phyloP scores from a whole-genome alignment of 2,888 invertebrate genomes.

The Serripes groenlandicus region DNA sequence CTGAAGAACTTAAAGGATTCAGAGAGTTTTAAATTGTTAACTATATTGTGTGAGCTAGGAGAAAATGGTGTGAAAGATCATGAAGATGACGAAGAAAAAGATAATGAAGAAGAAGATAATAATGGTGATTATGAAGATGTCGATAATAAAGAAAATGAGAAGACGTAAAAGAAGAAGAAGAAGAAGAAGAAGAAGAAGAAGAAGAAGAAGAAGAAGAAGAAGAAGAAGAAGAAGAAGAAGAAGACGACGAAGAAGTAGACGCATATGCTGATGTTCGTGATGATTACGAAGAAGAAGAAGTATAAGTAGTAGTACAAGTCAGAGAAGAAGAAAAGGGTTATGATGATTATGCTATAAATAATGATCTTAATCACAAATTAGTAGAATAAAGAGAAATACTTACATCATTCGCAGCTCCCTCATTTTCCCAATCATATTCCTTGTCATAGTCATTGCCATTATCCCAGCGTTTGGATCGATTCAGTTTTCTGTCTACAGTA shows the following conservation, averaged over 20 bases:
- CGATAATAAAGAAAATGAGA: not conserved
- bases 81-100: too few species aligned
- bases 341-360: not conserved
- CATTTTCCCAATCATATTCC: constrained; percentile 62
- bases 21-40: too few species aligned
- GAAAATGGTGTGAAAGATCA: too few species aligned
- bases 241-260: not conserved
- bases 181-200: not conserved
- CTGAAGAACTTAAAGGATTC: too few species aligned
- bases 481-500: not conserved
- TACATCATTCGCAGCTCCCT: constrained; percentile 53
- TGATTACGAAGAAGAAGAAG: not conserved
- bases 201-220: constrained; percentile 12
- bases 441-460: constrained; percentile 54
- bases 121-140: too few species aligned
- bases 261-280: too few species aligned
- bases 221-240: not conserved
- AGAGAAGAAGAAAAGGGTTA: not conserved
- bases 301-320: not conserved
- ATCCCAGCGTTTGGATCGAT: constrained; percentile 41
- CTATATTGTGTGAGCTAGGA: too few species aligned
- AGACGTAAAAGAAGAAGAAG: not conserved
- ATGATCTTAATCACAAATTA: not conserved
- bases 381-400: not conserved
- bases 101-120: too few species aligned